Evolutionary conservation across 2,113 vertebrate genomes (phyloP).

Genomic region (Amphiprion percula): DNA sequence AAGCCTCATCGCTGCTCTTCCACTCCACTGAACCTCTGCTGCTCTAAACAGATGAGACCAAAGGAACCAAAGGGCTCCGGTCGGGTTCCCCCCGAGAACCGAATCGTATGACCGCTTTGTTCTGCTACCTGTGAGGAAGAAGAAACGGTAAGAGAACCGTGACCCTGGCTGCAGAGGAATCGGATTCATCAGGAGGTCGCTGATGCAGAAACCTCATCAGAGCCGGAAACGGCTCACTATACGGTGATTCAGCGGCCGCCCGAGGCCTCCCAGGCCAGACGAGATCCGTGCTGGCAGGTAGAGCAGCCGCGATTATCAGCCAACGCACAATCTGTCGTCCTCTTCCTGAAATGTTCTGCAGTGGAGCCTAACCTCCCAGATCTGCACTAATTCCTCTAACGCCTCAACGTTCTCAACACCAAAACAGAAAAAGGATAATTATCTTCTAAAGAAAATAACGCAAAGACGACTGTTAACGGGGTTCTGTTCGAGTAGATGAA

Average conservation of each 20-base stretch:
- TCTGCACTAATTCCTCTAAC: no score
- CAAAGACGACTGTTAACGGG: no score
- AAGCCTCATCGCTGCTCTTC: slow-evolving; percentile 53
- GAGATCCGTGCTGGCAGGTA: slow-evolving; percentile 24
- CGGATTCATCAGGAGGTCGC: slow-evolving; percentile 12
- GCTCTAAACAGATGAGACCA: background rate
- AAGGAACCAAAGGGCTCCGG: background rate
- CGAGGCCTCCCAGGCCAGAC: background rate
- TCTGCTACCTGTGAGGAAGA: no score
- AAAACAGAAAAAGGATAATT: no score
- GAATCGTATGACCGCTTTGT: no score
- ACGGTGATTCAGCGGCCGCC: slow-evolving; percentile 18
- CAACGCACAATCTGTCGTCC: no score
- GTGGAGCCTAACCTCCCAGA: no score
- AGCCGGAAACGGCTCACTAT: slow-evolving; percentile 14
- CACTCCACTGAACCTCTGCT: slow-evolving; percentile 14
- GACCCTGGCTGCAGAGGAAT: background rate
- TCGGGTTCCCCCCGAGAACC: no score
- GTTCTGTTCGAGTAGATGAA: no score
- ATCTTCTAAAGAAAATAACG: no score
- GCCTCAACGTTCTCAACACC: no score
- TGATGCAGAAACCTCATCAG: slow-evolving; percentile 24
- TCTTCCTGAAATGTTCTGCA: no score
- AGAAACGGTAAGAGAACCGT: background rate
- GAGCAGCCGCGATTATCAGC: background rate